These are phyloP conservation scores for Aptenodytes patagonicus DNA, from an alignment of 2,113 vertebrate species.

Conservation along the genomic window DNA sequence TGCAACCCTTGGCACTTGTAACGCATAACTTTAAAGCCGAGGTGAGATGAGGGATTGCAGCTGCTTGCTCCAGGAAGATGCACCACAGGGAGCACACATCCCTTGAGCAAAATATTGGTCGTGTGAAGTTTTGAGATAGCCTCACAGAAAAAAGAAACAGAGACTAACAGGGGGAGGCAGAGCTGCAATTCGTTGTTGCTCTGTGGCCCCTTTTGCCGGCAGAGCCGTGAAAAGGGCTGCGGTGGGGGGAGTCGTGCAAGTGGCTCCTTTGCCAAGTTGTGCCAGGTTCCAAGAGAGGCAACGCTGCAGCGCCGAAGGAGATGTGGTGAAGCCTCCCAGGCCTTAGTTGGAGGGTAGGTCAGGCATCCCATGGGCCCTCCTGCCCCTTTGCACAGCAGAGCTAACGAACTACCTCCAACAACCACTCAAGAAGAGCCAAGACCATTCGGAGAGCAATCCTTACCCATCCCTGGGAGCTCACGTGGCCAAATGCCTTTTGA, in stretches of 20 bases:
- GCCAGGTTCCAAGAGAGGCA: not conserved
- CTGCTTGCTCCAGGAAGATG: not conserved
- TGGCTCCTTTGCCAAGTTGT: fast-evolving
- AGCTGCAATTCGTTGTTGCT: not conserved
- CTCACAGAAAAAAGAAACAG: not conserved
- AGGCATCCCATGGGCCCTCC: not conserved
- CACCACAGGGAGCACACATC: fast-evolving
- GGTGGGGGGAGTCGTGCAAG: fast-evolving
- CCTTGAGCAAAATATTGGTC: not conserved
- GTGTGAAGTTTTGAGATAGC: not conserved
- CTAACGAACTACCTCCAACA: not conserved
- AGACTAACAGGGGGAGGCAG: not conserved
- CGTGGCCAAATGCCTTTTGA: not conserved
- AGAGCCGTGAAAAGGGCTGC: not conserved
- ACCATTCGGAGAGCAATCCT: not conserved
- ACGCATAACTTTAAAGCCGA: not conserved
- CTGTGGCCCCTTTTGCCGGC: not conserved
- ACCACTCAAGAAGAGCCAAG: not conserved
- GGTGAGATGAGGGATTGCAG: not conserved
- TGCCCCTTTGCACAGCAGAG: not conserved
- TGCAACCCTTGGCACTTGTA: not conserved
- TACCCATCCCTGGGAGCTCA: not conserved
- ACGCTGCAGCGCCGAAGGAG: not conserved
- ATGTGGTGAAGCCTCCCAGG: not conserved
- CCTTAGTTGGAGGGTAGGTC: not conserved